phyloP scores from a whole-genome alignment of 1,140 invertebrate genomes.

The Cryptotermes secundus region DNA sequence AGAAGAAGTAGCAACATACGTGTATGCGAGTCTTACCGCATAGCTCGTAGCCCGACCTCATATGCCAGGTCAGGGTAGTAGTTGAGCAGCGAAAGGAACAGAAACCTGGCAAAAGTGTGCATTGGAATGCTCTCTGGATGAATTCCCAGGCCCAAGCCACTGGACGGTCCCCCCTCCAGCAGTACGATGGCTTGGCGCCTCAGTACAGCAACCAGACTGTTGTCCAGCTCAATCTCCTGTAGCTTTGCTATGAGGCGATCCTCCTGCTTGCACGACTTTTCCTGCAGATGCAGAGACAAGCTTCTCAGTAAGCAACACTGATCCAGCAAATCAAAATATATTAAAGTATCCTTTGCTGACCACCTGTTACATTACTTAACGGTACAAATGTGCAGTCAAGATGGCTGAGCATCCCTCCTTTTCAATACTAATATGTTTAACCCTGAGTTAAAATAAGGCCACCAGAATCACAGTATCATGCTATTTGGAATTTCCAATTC shows the following conservation, averaged over 20 bases:
- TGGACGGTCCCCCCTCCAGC: conserved; percentile 70
- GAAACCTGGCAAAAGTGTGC: conserved; percentile 78
- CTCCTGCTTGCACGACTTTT: conserved; percentile 73
- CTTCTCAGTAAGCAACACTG: no score
- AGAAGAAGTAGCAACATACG: background rate
- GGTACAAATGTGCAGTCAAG: no score
- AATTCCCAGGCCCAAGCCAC: conserved; percentile 71
- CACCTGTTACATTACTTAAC: no score
- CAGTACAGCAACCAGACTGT: conserved; percentile 62
- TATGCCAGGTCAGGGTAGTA: conserved; percentile 77
- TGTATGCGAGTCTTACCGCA: conserved; percentile 50
- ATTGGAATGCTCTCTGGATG: conserved; percentile 77
- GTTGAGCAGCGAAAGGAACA: conserved; percentile 72
- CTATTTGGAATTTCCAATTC: no score
- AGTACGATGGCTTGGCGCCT: conserved; percentile 60
- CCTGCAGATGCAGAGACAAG: conserved; percentile 44
- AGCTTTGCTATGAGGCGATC: conserved; percentile 73
- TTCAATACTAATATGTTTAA: no score
- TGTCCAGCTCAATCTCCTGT: conserved; percentile 74
- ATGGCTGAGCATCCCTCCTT: no score
- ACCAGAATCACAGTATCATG: no score
- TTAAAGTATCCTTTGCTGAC: no score
- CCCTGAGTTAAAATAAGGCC: no score
- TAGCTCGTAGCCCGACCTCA: conserved; percentile 58
- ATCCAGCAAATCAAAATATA: no score